Base-by-base conservation (phyloP, 1,140 invertebrate species). In the Onthophagus taurus region DNA sequence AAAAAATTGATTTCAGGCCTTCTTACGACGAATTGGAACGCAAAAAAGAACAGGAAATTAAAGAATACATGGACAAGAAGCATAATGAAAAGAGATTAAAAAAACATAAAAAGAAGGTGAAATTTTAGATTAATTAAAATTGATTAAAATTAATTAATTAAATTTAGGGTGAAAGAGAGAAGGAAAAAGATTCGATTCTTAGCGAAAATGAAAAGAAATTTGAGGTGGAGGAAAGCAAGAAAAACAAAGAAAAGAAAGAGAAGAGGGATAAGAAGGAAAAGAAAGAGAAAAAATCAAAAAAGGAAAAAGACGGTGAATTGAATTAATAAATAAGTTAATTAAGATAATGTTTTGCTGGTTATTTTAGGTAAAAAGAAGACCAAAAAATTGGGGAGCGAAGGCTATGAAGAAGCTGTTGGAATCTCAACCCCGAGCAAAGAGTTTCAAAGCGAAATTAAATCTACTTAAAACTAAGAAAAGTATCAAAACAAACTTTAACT, bases 361-460 rank as follows among this genome's bases (percentile, higher is more conserved):
- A n/a, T n/a, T n/a, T n/a, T 37, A 16, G 18, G 35, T 37, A 37
- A 42, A 42, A 29, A 6, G n/a, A 71, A 60, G 47, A 59, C 63
- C 19, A 68, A 67, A 52, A 61, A 59, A 31, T 48, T 52, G 11
- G n/a, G n/a, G n/a, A 59, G 50, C 7, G 47, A 52, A 4, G 80
- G 75, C 21, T 83, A 85, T 54, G 81, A 85, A 61, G 81, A 89
- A 69, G 82, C 89, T 18, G 71, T 85, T 47, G 89, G 89, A 42
- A 90, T 93, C 52, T 89, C 89, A 4, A 92, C 89, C 12, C 88
- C 89, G 3, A 92, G 88, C 39, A 90, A 92, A 67, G 89, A 92
- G 72, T 76, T 83, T 59, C 66, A 54, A 29, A 53, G 45, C 21
- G 3, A 17, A n/a, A n/a, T n/a, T n/a, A n/a, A n/a, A n/a, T n/a